Evolutionary conservation across 2,113 vertebrate genomes (phyloP).

Genomic region (Microcebus murinus): DNA sequence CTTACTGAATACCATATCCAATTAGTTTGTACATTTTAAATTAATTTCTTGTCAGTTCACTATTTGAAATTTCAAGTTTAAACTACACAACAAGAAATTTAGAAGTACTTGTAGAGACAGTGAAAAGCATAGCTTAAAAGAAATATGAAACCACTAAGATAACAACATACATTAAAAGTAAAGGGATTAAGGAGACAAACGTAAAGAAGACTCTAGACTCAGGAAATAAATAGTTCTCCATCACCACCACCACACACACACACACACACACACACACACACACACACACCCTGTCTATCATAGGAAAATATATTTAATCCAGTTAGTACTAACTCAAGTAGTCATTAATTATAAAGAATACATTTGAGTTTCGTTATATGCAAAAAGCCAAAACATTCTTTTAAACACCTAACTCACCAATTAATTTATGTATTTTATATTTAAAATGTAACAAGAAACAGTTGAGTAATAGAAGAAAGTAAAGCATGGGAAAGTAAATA

Average conservation of each 20-base stretch:
- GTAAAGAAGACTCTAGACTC: background rate
- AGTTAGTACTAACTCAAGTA: background rate
- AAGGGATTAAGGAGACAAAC: background rate
- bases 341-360: background rate
- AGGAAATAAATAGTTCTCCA: background rate
- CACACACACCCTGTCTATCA: accelerated
- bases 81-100: background rate
- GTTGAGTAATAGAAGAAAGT: background rate
- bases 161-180: background rate
- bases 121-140: background rate
- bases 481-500: background rate
- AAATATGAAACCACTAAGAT: background rate
- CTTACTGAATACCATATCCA: background rate
- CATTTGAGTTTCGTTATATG: background rate
- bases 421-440: background rate
- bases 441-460: background rate
- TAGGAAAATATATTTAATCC: background rate
- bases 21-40: background rate
- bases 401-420: background rate
- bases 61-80: background rate
- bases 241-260: accelerated
- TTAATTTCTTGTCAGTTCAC: background rate
- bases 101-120: background rate
- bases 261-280: accelerated
- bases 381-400: background rate